phyloP scores from a whole-genome alignment of 2,113 vertebrate genomes.

The Brachyistius frenatus region DNA sequence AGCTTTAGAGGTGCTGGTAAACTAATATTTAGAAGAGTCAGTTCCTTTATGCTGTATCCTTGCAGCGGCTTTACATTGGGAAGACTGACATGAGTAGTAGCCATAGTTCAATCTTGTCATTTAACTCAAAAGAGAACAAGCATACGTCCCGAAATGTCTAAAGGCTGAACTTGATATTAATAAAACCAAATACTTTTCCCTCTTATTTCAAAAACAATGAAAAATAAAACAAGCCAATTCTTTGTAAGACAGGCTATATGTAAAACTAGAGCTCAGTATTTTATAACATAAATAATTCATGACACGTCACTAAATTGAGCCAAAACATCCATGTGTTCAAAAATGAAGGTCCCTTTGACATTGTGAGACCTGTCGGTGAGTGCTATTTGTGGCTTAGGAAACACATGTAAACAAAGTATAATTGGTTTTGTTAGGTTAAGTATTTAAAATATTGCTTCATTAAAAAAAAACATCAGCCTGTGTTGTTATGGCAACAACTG shows the following conservation, averaged over 20 bases:
- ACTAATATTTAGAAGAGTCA: too few species aligned
- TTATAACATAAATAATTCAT: constrained; percentile 11
- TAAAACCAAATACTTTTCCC: not conserved
- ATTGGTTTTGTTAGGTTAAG: constrained; percentile 11
- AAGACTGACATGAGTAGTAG: too few species aligned
- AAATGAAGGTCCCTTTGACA: constrained; percentile 3
- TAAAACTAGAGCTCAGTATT: constrained; percentile 15
- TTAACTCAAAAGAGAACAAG: too few species aligned
- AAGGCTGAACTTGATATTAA: not conserved
- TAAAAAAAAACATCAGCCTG: not conserved
- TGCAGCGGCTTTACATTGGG: too few species aligned
- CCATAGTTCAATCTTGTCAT: too few species aligned
- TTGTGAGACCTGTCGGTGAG: too few species aligned
- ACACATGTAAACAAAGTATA: not conserved
- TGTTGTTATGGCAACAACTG: constrained; percentile 9
- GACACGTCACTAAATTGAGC: not conserved
- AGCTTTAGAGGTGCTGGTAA: too few species aligned
- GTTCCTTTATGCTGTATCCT: too few species aligned
- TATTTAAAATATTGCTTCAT: constrained; percentile 3
- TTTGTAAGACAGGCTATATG: not conserved
- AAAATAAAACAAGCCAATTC: too few species aligned
- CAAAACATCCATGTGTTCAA: not conserved
- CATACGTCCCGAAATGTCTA: not conserved
- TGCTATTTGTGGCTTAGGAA: too few species aligned
- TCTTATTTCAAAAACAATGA: not conserved